Percentiles rank a stretch among this genome's conserved stretches.
Evolutionary conservation across 2,113 vertebrate species (phyloP).

Genomic region (Callionymus lyra): DNA sequence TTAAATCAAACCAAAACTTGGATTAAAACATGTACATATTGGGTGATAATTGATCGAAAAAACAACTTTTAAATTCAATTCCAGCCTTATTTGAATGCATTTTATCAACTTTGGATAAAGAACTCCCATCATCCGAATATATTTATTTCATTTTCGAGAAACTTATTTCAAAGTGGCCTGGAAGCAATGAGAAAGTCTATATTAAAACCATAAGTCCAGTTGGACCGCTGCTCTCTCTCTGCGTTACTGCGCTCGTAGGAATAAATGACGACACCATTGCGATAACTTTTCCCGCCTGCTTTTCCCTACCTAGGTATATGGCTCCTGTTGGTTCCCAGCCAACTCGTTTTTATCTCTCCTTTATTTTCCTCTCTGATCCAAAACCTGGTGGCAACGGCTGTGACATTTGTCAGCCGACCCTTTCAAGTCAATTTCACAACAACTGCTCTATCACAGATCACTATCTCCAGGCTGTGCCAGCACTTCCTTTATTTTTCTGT

Average conservation of each 20-base stretch:
- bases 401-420: slow-evolving; percentile 66
- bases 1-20: too few relatives aligned
- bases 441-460: slow-evolving; percentile 57
- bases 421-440: slow-evolving; percentile 68
- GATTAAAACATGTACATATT: too few relatives aligned
- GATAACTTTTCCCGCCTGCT: slow-evolving; percentile 13
- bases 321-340: too few relatives aligned
- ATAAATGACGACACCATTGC: slow-evolving; percentile 24
- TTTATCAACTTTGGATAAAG: too few relatives aligned
- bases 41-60: too few relatives aligned
- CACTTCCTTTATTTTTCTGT: slow-evolving; percentile 40
- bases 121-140: too few relatives aligned
- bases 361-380: slow-evolving; percentile 62
- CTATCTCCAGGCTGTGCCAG: slow-evolving; percentile 44
- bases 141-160: too few relatives aligned
- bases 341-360: slow-evolving; percentile 53
- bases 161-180: too few relatives aligned
- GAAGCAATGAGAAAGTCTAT: slow-evolving; percentile 10
- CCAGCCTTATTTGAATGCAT: too few relatives aligned
- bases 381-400: slow-evolving; percentile 54
- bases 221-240: slow-evolving; percentile 8
- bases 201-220: slow-evolving; percentile 29
- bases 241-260: slow-evolving; percentile 37
- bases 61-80: too few relatives aligned
- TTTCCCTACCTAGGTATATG: slow-evolving; percentile 3